phyloP scores from a whole-genome alignment of 2,113 vertebrate genomes.

The Dolichotis patagonum region DNA sequence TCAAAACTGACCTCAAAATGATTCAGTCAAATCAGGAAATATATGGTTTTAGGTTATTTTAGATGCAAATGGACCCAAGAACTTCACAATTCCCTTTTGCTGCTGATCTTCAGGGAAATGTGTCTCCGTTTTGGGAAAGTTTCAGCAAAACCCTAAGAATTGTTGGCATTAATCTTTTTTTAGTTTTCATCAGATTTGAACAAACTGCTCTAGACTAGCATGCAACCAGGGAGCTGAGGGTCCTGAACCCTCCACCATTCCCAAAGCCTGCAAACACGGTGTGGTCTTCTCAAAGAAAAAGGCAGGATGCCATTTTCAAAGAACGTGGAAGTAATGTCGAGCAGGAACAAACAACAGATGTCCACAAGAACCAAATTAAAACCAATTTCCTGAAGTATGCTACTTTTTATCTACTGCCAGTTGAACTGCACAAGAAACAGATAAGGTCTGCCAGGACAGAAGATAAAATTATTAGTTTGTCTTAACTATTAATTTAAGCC shows the following conservation, averaged over 20 bases:
- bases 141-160: background rate
- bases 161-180: background rate
- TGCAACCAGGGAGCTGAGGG: background rate
- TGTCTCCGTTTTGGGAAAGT: background rate
- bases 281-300: background rate
- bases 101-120: background rate
- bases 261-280: background rate
- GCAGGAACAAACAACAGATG: slow-evolving; percentile 58
- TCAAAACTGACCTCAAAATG: background rate
- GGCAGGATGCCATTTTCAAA: background rate
- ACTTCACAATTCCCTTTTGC: background rate
- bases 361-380: slow-evolving; percentile 24
- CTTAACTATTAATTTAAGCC: background rate
- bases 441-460: background rate
- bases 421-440: slow-evolving; percentile 16
- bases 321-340: background rate
- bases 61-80: background rate
- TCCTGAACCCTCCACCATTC: background rate
- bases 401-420: slow-evolving; percentile 52
- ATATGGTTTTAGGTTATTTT: background rate
- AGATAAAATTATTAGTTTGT: background rate
- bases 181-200: background rate
- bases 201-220: background rate
- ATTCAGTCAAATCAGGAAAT: background rate
- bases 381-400: slow-evolving; percentile 1